Conservation (phyloP, 1,140 invertebrate species). For the Ostrea edulis region DNA sequence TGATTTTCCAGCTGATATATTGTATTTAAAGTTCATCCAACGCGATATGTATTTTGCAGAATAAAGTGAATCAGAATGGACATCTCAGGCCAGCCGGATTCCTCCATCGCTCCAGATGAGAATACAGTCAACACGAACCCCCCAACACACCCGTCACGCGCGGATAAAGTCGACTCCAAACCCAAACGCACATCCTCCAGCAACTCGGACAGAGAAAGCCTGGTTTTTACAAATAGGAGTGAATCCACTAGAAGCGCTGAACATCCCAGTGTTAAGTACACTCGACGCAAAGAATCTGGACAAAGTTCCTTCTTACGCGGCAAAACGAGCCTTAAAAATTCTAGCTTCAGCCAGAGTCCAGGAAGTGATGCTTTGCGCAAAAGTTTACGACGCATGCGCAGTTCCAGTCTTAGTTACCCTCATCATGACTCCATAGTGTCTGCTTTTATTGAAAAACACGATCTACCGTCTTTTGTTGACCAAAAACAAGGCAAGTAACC, state of each 20-base stretch:
- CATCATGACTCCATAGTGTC: conserved; percentile 14
- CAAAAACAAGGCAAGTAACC: neutral
- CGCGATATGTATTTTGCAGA: too few relatives aligned
- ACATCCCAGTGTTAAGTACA: neutral
- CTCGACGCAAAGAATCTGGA: neutral
- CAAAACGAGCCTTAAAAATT: neutral
- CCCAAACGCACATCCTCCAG: neutral
- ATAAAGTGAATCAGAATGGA: neutral
- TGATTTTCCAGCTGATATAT: neutral
- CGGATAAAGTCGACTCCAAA: neutral
- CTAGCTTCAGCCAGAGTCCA: neutral
- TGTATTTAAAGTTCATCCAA: neutral
- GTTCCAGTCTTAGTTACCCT: conserved; percentile 21
- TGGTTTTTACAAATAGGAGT: neutral
- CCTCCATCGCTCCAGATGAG: neutral
- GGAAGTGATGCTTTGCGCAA: neutral
- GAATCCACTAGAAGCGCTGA: neutral
- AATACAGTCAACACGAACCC: neutral
- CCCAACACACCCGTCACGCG: neutral
- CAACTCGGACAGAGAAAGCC: neutral
- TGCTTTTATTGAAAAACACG: neutral
- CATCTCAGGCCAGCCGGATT: neutral
- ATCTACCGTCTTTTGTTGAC: neutral
- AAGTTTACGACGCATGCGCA: conserved; percentile 6
- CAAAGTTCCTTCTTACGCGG: neutral